These are phyloP conservation scores for Pomacea maculata DNA, from an alignment of 1,140 invertebrate genomes.

Conservation along the genomic window DNA sequence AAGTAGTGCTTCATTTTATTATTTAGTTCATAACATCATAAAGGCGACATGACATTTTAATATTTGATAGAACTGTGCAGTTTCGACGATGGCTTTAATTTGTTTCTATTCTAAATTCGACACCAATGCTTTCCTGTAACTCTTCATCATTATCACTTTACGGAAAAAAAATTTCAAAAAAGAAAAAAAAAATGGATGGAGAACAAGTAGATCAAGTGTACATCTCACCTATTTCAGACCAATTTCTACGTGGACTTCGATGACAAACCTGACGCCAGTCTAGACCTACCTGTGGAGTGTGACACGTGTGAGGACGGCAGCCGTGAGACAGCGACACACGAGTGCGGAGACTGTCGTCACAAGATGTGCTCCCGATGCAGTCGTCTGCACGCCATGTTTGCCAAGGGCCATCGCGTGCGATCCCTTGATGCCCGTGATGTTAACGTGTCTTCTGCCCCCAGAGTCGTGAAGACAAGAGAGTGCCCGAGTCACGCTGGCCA, in stretches of 20 bases:
- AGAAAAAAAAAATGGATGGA: no score
- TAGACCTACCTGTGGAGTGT: neutral
- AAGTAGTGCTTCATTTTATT: no score
- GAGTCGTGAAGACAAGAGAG: neutral
- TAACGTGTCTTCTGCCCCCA: neutral
- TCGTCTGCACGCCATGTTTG: conserved; percentile 4
- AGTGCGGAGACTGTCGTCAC: conserved; percentile 7
- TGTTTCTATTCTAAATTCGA: no score
- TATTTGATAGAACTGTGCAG: no score
- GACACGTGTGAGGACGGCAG: conserved; percentile 19
- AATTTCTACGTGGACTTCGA: conserved; percentile 13
- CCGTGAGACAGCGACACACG: conserved; percentile 1
- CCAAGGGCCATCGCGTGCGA: neutral
- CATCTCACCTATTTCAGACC: neutral
- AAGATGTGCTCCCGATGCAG: conserved; percentile 10
- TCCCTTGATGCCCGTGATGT: neutral
- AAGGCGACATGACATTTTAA: no score
- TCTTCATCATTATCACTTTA: no score
- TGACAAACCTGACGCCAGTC: no score
- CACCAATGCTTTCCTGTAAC: no score
- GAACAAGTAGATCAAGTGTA: neutral
- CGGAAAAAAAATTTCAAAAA: no score
- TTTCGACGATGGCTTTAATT: no score
- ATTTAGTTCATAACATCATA: no score
- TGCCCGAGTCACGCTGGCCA: conserved; percentile 14